Base-by-base conservation (phyloP, 92 coral and sea anemone species). In the Umimayanthus kanabou region DNA sequence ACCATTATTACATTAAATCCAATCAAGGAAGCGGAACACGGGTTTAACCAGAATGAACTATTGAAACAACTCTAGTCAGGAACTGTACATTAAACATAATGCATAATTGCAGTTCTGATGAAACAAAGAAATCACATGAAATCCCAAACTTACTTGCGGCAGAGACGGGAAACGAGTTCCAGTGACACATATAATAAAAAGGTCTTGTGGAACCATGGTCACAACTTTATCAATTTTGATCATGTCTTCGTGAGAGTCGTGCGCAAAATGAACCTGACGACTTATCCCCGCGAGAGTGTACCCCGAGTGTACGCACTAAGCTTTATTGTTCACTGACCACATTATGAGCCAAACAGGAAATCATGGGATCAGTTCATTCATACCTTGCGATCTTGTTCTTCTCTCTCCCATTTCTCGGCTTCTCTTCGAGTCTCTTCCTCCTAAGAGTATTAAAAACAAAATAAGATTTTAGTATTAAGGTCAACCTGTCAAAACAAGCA, bases 381-480 rank as follows among this genome's bases (percentile, higher is more conserved):
- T 82, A 93, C 98, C 93, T 95, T 92, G 76, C 94, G 88, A n/a
- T 95, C 98, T 22, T 73, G 88, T 23, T 95, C 98, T 37, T 95
- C 98, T 45, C 89, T 58, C 66, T 93, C 98, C 89, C 95, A 93
- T 78, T 91, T 81, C 9, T 95, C 98, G 4, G 93, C 90, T 87
- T 95, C 98, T 39, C 86, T 93, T 9, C 92, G 92, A 13, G 98
- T 61, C 25, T 95, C 98, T 73, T 95, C 98, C 65, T 95, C 96
- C 98, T 77, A 75, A 77, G 65, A n/a, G 50, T 73, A 77, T 85
- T 85, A 75, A 25, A 66, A 37, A 66, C 13, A 30, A 70, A 83
- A 66, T 26, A 84, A 49, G 81, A 76, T 81, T 66, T 76, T 22
- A 20, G 29, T 67, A 26, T 29, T 18, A 22, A 61, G 64, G 39